These are phyloP conservation scores for Paguma larvata DNA, from an alignment of 2,797 vertebrate species.

Conservation along the genomic window DNA sequence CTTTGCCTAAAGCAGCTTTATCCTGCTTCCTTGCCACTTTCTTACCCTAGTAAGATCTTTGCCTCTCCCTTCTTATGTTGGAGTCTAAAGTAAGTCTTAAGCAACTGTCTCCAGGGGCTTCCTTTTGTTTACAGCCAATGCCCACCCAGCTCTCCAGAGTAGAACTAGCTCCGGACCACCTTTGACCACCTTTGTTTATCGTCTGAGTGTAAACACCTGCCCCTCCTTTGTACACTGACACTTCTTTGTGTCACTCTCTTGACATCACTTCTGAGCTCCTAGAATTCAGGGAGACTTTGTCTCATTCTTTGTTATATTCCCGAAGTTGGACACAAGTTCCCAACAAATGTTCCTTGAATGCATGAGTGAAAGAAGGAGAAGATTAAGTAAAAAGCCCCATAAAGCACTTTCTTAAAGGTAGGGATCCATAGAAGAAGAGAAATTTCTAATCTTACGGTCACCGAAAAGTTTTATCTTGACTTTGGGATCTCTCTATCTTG, in stretches of 20 bases:
- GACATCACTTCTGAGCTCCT: neutral
- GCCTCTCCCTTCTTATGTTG: neutral
- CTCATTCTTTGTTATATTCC: neutral
- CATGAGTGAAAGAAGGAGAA: neutral
- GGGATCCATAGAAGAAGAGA: neutral
- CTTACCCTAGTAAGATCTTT: neutral
- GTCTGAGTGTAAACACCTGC: neutral
- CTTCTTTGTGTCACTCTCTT: neutral
- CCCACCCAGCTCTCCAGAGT: neutral
- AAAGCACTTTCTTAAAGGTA: neutral
- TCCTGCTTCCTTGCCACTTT: neutral
- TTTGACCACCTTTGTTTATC: neutral
- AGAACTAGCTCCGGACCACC: neutral
- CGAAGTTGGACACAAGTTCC: neutral
- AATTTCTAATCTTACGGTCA: neutral
- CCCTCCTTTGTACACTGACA: neutral
- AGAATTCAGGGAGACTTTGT: neutral
- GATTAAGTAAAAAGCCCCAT: neutral
- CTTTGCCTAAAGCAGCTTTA: neutral
- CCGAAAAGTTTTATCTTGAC: neutral
- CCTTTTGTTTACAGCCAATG: neutral
- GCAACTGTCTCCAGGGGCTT: neutral
- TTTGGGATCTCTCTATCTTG: neutral
- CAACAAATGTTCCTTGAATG: neutral
- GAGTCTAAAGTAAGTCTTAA: neutral